Percentiles rank a stretch among this genome's conserved stretches.
These are phyloP conservation scores for Litoditis marina DNA, from an alignment of 2,888 invertebrate species.

Conservation along the genomic window DNA sequence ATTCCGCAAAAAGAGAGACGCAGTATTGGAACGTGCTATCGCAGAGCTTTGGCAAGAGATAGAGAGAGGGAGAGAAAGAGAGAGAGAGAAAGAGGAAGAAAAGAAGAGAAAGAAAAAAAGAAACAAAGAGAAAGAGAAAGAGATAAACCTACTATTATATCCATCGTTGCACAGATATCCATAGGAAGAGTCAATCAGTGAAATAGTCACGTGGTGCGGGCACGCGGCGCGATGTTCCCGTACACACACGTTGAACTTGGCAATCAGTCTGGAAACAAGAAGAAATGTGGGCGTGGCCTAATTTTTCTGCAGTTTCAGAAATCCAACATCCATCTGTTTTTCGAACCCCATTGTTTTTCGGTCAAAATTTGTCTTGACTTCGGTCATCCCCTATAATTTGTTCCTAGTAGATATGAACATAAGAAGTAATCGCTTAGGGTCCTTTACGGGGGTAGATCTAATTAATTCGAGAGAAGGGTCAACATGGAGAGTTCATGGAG, in stretches of 20 bases:
- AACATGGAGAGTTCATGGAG: no score
- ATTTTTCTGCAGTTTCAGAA: slow-evolving; percentile 9
- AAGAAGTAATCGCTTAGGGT: no score
- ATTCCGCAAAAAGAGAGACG: neutral
- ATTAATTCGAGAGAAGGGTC: no score
- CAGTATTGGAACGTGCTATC: no score
- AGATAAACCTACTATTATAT: slow-evolving; percentile 55
- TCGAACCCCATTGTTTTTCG: no score
- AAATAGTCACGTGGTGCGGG: slow-evolving; percentile 58
- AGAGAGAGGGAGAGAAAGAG: neutral
- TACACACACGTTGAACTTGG: slow-evolving; percentile 58
- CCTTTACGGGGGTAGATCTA: no score
- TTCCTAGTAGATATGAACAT: no score
- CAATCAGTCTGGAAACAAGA: slow-evolving; percentile 49
- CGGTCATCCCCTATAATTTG: no score
- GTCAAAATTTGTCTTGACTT: no score
- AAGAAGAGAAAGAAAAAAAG: no score
- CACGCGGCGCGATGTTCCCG: slow-evolving; percentile 47
- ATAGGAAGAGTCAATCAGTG: slow-evolving; percentile 59
- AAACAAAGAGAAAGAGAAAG: no score
- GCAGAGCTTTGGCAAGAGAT: neutral
- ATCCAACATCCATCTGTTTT: neutral
- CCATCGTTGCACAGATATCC: slow-evolving; percentile 61
- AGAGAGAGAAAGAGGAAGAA: neutral
- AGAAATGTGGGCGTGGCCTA: no score